Evolutionary conservation across 2,797 vertebrate species (phyloP).

Genomic region (Adrianichthys oophorus): DNA sequence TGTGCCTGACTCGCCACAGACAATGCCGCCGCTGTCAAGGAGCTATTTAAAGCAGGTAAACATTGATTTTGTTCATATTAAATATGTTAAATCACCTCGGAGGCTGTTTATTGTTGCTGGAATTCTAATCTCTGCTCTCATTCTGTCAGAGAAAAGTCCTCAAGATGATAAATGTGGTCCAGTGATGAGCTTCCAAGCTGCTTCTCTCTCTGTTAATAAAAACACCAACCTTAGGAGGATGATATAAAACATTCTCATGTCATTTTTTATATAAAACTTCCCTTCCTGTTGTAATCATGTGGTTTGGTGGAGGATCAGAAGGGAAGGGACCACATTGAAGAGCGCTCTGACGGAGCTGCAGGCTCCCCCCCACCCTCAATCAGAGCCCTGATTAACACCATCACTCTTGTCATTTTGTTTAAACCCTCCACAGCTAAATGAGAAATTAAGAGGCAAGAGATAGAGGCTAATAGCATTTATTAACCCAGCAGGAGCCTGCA

Average conservation of each 20-base stretch:
- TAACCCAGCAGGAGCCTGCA: slow-evolving; percentile 70
- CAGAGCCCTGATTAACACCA: slow-evolving; percentile 54
- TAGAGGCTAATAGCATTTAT: slow-evolving; percentile 77
- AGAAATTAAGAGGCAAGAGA: slow-evolving; percentile 73
- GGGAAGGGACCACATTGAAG: no score
- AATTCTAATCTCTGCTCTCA: slow-evolving; percentile 46
- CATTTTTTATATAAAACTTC: no score
- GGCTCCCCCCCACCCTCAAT: slow-evolving; percentile 43
- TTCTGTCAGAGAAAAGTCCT: slow-evolving; percentile 47
- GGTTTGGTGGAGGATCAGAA: no score
- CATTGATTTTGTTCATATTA: slow-evolving; percentile 63
- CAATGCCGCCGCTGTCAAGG: slow-evolving; percentile 54
- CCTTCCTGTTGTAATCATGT: no score
- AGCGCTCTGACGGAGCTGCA: not conserved
- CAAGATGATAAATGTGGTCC: slow-evolving; percentile 57
- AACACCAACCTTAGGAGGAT: no score
- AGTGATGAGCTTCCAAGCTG: slow-evolving; percentile 30
- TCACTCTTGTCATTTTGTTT: slow-evolving; percentile 53
- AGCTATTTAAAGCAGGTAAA: slow-evolving; percentile 50
- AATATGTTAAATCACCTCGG: slow-evolving; percentile 53
- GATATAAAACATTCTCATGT: no score
- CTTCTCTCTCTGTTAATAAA: no score
- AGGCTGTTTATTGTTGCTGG: slow-evolving; percentile 30
- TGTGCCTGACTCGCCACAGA: slow-evolving; percentile 41
- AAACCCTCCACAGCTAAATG: slow-evolving; percentile 64